A percentile compares a stretch with the other conserved stretches of the same genome.
Evolutionary conservation across 2,888 invertebrate genomes (phyloP).

Genomic region (Diplolepis rosae): DNA sequence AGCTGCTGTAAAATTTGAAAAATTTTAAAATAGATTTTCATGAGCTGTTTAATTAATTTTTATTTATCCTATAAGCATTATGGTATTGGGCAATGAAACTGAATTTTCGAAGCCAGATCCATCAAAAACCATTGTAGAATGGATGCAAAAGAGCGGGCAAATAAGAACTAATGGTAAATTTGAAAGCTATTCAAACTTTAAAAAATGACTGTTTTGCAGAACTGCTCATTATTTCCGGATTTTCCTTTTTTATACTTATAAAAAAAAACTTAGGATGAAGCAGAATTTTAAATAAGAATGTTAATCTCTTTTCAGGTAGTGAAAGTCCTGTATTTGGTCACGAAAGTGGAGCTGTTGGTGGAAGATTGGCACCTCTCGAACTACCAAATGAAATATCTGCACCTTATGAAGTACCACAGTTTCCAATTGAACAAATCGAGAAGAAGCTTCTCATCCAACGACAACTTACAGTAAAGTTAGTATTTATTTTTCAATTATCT

Average conservation of each 20-base stretch:
- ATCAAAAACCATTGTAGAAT: conserved; percentile 55
- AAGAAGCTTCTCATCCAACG: conserved; percentile 92
- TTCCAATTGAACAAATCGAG: conserved; percentile 98
- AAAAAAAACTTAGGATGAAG: no score
- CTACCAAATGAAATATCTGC: conserved; percentile 92
- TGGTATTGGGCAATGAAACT: conserved; percentile 59
- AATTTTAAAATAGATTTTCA: background rate
- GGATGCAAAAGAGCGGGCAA: conserved; percentile 59
- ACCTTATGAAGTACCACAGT: conserved; percentile 97
- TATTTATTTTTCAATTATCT: conserved; percentile 54
- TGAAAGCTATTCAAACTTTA: background rate
- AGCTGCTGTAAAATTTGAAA: background rate
- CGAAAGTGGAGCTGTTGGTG: conserved; percentile 60
- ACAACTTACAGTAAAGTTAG: conserved; percentile 91
- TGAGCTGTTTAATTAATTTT: background rate
- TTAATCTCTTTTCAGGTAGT: conserved; percentile 78
- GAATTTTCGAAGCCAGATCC: conserved; percentile 48
- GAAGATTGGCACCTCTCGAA: conserved; percentile 76
- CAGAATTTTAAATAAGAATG: no score
- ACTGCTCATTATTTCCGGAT: conserved; percentile 66
- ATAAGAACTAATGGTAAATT: conserved; percentile 54
- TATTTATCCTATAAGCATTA: conserved; percentile 32
- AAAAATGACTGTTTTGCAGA: no score
- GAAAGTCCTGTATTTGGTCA: conserved; percentile 81
- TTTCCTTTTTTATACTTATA: background rate